These are phyloP conservation scores for Pachymerium ferrugineum DNA, from an alignment of 2,888 invertebrate species.

Conservation along the genomic window DNA sequence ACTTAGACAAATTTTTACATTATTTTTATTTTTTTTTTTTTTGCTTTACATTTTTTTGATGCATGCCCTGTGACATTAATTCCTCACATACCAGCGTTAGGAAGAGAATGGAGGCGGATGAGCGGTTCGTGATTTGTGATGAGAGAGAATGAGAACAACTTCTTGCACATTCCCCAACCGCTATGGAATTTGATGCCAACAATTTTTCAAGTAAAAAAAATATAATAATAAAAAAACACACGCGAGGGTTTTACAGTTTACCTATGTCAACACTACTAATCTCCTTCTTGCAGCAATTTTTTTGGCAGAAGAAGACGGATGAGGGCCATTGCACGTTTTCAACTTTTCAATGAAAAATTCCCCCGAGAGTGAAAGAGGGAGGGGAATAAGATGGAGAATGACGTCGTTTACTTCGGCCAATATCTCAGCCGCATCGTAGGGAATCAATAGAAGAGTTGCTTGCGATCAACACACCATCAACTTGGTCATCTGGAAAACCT, in stretches of 20 bases:
- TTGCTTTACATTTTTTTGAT: neutral
- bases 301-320: conserved; percentile 19
- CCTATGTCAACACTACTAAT: conserved; percentile 25
- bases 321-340: conserved; percentile 20
- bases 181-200: conserved; percentile 13
- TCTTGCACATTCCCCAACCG: conserved; percentile 1
- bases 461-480: conserved; percentile 19
- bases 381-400: conserved; percentile 7
- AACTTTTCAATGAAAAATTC: conserved; percentile 24
- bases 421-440: conserved; percentile 21
- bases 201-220: neutral
- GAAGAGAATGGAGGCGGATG: conserved; percentile 7
- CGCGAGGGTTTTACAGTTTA: conserved; percentile 1
- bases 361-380: neutral
- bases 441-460: conserved; percentile 23
- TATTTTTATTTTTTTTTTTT: neutral
- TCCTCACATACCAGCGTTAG: neutral
- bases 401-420: conserved; percentile 25
- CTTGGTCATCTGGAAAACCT: conserved; percentile 27
- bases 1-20: neutral
- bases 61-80: conserved; percentile 5
- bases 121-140: conserved; percentile 11
- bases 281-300: conserved; percentile 6
- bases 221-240: neutral
- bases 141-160: neutral